Evolutionary conservation across 2,113 vertebrate genomes (phyloP).

Genomic region (Lasiurus cinereus): DNA sequence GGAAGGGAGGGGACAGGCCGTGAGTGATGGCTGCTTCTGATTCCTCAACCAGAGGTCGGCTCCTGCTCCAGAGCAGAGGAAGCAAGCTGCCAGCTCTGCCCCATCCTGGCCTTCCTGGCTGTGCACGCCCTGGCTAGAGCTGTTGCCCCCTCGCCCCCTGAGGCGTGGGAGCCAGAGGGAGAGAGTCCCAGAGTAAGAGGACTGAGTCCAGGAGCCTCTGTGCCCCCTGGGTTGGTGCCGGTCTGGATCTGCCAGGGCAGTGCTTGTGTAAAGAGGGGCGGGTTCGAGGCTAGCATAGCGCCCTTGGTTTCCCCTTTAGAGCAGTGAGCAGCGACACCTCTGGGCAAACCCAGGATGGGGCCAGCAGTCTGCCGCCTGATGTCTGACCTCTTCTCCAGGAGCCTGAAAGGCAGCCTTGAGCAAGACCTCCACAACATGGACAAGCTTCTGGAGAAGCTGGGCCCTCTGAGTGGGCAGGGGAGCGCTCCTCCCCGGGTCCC

Average conservation of each 20-base stretch:
- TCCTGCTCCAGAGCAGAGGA: neutral
- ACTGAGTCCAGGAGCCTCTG: neutral
- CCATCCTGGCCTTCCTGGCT: neutral
- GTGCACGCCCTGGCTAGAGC: neutral
- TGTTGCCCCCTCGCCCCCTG: neutral
- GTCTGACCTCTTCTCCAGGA: slow-evolving; percentile 63
- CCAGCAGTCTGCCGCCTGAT: neutral
- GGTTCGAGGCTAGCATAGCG: neutral
- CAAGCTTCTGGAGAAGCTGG: slow-evolving; percentile 82
- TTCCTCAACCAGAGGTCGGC: neutral
- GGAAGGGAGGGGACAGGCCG: neutral
- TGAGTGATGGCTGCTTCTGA: neutral
- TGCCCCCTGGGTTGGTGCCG: neutral
- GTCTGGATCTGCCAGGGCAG: neutral
- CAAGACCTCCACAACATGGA: slow-evolving; percentile 85
- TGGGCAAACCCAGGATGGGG: neutral
- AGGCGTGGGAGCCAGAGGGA: neutral
- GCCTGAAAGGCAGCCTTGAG: slow-evolving; percentile 89
- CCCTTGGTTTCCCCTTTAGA: neutral
- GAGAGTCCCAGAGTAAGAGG: neutral
- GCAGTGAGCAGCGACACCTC: fast-evolving
- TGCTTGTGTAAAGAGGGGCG: neutral
- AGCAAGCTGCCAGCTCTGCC: fast-evolving
- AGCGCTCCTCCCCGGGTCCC: slow-evolving; percentile 78
- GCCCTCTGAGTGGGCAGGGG: slow-evolving; percentile 79